These are phyloP conservation scores for Drosophila bifasciata DNA, from an alignment of 1,140 invertebrate species.

Conservation along the genomic window DNA sequence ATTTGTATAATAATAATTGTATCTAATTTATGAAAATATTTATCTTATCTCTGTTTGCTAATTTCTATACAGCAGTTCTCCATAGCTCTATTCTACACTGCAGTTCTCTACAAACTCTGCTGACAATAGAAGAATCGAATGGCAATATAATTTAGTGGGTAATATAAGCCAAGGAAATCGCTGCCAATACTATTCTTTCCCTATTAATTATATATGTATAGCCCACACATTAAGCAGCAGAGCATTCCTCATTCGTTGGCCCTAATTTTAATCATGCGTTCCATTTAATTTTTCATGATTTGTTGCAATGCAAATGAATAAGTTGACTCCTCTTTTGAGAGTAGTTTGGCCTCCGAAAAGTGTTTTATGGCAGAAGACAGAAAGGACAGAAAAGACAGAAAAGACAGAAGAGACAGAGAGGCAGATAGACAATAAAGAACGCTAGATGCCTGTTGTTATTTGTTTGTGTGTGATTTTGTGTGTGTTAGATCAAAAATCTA, in stretches of 20 bases:
- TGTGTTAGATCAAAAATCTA: conserved; percentile 61
- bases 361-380: conserved; percentile 4
- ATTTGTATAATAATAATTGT: too few relatives aligned
- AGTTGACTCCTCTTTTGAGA: conserved; percentile 1
- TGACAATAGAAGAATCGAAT: too few relatives aligned
- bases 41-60: too few relatives aligned
- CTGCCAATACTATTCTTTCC: not conserved
- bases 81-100: too few relatives aligned
- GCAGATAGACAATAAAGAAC: not conserved
- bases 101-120: too few relatives aligned
- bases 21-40: too few relatives aligned
- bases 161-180: too few relatives aligned
- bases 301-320: conserved; percentile 33
- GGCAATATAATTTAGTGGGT: too few relatives aligned
- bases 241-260: not conserved
- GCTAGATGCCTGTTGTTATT: not conserved
- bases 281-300: conserved; percentile 34
- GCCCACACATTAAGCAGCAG: not conserved
- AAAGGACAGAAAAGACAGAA: too few relatives aligned
- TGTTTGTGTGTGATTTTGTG: conserved; percentile 40
- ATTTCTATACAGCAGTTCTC: too few relatives aligned
- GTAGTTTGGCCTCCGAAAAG: conserved; percentile 14
- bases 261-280: not conserved
- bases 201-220: too few relatives aligned
- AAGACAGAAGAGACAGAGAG: not conserved